These are phyloP conservation scores for Orthosia incerta DNA, from an alignment of 2,888 invertebrate genomes.

Conservation along the genomic window DNA sequence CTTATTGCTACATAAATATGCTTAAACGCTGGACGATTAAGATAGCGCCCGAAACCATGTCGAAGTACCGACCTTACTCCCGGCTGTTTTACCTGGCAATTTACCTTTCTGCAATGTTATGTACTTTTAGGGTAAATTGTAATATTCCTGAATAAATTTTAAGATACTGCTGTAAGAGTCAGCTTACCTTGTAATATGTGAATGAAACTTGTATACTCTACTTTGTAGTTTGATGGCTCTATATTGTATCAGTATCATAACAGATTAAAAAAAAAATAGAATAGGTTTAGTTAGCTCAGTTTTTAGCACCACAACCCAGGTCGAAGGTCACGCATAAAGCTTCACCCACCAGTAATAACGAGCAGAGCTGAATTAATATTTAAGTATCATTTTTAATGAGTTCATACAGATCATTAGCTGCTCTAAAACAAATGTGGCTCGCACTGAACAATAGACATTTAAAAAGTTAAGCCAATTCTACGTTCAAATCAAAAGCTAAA, in stretches of 20 bases:
- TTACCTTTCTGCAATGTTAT: conserved; percentile 75
- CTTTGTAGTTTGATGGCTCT: conserved; percentile 10
- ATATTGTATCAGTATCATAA: neutral
- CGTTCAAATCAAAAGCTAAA: too few relatives aligned
- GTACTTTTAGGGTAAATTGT: conserved; percentile 75
- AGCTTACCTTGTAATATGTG: conserved; percentile 56
- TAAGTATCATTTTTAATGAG: too few relatives aligned
- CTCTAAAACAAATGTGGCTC: too few relatives aligned
- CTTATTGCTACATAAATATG: conserved; percentile 89
- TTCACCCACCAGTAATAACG: too few relatives aligned
- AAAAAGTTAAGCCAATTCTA: too few relatives aligned
- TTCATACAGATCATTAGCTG: too few relatives aligned
- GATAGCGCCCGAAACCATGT: conserved; percentile 82
- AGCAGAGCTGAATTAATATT: too few relatives aligned
- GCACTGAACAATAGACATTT: too few relatives aligned
- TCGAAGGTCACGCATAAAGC: too few relatives aligned
- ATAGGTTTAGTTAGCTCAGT: neutral
- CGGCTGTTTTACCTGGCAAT: conserved; percentile 74
- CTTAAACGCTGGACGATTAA: conserved; percentile 86
- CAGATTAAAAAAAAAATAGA: neutral
- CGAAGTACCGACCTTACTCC: conserved; percentile 74
- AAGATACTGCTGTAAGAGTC: conserved; percentile 50
- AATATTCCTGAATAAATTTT: conserved; percentile 73
- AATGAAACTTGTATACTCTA: conserved; percentile 23
- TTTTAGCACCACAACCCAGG: neutral